Percentiles rank a stretch among this genome's conserved stretches.
phyloP scores from a whole-genome alignment of 2,113 vertebrate genomes.

The Sebastes fasciatus region DNA sequence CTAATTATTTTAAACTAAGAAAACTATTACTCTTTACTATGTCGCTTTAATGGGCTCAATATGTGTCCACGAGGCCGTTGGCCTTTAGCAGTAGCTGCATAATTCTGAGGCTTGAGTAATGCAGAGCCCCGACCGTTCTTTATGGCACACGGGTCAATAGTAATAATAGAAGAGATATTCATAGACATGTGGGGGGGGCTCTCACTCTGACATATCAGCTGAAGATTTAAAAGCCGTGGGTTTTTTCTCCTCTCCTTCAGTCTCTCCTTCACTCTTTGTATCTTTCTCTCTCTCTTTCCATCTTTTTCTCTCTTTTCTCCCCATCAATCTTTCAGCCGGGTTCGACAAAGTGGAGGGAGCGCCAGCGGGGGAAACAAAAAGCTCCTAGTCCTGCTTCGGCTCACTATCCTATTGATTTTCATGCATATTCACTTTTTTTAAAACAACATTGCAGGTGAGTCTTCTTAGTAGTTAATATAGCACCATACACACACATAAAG shows the following conservation, averaged over 20 bases:
- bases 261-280: constrained; percentile 4
- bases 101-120: constrained; percentile 72
- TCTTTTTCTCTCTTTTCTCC: constrained; percentile 32
- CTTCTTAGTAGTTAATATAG: background rate
- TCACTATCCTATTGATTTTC: constrained; percentile 40
- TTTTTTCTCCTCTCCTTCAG: constrained; percentile 26
- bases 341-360: constrained; percentile 59
- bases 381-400: constrained; percentile 38
- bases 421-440: constrained; percentile 32
- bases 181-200: constrained; percentile 69
- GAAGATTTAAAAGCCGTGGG: constrained; percentile 79
- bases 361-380: constrained; percentile 71
- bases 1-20: background rate
- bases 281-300: constrained; percentile 22
- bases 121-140: constrained; percentile 71
- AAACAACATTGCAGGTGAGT: background rate
- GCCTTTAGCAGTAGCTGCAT: constrained; percentile 53
- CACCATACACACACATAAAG: background rate
- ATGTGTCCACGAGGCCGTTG: constrained; percentile 28
- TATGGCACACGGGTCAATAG: constrained; percentile 79
- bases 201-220: constrained; percentile 67
- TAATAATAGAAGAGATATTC: constrained; percentile 85
- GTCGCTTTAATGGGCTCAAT: no score
- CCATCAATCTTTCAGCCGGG: constrained; percentile 73
- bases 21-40: background rate